These are phyloP conservation scores for Pristionchus maxplancki DNA, from an alignment of 2,888 invertebrate genomes.

Conservation along the genomic window DNA sequence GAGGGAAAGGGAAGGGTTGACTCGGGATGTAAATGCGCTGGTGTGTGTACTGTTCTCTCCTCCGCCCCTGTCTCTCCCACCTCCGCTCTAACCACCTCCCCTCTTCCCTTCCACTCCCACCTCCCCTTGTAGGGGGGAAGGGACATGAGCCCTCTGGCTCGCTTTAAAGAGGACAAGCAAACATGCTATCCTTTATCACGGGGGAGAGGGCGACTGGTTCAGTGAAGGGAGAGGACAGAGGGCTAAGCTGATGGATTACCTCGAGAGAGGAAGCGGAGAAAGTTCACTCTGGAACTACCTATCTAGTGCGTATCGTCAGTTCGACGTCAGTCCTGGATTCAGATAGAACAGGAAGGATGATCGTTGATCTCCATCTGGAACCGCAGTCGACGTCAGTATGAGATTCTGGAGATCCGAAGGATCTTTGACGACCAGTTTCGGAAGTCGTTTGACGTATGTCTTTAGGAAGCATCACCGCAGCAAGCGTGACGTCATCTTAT, in stretches of 20 bases:
- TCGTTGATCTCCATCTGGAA: too few relatives aligned
- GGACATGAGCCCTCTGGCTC: not conserved
- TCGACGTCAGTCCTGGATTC: too few relatives aligned
- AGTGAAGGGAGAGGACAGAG: not conserved
- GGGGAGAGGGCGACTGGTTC: not conserved
- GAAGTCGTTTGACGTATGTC: too few relatives aligned
- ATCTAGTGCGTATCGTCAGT: not conserved
- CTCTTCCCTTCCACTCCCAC: not conserved
- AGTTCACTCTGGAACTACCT: not conserved
- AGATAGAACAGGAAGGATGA: too few relatives aligned
- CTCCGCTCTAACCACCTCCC: conserved; percentile 26
- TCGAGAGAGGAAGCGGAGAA: not conserved
- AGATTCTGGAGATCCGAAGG: too few relatives aligned
- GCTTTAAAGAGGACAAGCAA: conserved; percentile 31
- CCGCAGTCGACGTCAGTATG: too few relatives aligned
- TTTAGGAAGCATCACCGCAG: too few relatives aligned
- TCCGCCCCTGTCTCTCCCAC: too few relatives aligned
- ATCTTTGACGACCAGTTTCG: too few relatives aligned
- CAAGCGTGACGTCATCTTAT: too few relatives aligned
- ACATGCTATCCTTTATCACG: conserved; percentile 3
- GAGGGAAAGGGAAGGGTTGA: not conserved
- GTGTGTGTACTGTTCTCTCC: conserved; percentile 1
- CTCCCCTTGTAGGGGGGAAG: not conserved
- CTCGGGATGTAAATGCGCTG: conserved; percentile 8
- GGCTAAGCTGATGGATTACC: not conserved